These are phyloP conservation scores for Notothenia coriiceps DNA, from an alignment of 2,113 vertebrate genomes.

Conservation along the genomic window DNA sequence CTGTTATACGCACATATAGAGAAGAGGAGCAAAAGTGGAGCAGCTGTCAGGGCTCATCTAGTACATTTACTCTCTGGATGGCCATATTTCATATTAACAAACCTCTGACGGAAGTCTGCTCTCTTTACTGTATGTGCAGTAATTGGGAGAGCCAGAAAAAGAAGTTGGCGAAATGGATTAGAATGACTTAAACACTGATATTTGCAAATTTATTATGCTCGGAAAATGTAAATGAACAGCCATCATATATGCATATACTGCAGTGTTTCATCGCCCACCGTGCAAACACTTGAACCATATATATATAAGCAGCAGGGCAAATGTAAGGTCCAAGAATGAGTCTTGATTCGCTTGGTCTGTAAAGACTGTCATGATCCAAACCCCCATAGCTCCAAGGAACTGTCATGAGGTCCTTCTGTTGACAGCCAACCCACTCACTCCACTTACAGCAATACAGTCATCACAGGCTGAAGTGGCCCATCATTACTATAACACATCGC, in stretches of 20 bases:
- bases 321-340: not conserved
- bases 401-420: not conserved
- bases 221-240: not conserved
- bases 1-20: conserved; percentile 11
- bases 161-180: not conserved
- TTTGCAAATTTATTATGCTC: not conserved
- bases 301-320: not conserved
- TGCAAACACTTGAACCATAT: not conserved
- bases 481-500: not conserved
- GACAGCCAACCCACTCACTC: not conserved
- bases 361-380: not conserved
- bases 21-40: conserved; percentile 51
- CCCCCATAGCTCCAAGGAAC: not conserved
- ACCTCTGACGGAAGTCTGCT: conserved; percentile 33
- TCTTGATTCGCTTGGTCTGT: too few species aligned
- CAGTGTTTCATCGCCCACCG: not conserved
- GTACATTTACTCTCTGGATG: conserved; percentile 42
- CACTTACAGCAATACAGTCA: not conserved
- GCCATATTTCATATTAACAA: conserved; percentile 53
- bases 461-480: not conserved
- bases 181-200: conserved; percentile 13
- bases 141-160: conserved; percentile 35
- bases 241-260: not conserved
- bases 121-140: not conserved
- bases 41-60: conserved; percentile 46